Conservation (phyloP, 2,888 invertebrate species). For the Volucella bombylans region DNA sequence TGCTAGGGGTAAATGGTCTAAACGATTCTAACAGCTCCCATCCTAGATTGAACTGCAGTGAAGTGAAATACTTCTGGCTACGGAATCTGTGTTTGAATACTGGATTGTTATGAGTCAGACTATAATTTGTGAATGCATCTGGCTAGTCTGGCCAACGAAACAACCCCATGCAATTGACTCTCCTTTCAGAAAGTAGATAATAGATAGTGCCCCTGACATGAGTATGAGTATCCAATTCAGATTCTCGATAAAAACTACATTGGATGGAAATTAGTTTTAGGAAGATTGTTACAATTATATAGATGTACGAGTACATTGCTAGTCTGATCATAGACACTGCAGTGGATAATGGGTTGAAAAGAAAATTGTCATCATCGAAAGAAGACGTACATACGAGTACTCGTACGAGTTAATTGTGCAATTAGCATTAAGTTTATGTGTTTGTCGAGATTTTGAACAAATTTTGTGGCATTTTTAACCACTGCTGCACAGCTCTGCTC, state of each 20-base stretch:
- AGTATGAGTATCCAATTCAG: background rate
- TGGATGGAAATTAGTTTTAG: background rate
- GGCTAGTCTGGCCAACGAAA: background rate
- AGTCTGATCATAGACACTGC: too few species aligned
- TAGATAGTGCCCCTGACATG: background rate
- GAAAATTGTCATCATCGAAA: too few species aligned
- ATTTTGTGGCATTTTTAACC: too few species aligned
- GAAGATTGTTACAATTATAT: too few species aligned
- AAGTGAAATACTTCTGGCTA: slow-evolving; percentile 2
- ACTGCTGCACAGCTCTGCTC: too few species aligned
- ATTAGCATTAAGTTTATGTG: too few species aligned
- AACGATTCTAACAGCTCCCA: background rate
- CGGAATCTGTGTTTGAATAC: slow-evolving; percentile 8
- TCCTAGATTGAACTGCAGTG: background rate
- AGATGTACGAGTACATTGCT: too few species aligned
- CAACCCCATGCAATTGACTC: background rate
- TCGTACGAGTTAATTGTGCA: too few species aligned
- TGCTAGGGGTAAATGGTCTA: background rate
- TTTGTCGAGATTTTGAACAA: too few species aligned
- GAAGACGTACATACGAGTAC: too few species aligned
- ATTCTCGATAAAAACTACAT: slow-evolving; percentile 16
- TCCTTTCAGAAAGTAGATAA: slow-evolving; percentile 12
- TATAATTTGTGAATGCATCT: slow-evolving; percentile 50
- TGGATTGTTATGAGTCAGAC: slow-evolving; percentile 33
- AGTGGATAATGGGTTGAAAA: too few species aligned